Conservation (phyloP, 2,797 vertebrate species). For the Falco columbarius region DNA sequence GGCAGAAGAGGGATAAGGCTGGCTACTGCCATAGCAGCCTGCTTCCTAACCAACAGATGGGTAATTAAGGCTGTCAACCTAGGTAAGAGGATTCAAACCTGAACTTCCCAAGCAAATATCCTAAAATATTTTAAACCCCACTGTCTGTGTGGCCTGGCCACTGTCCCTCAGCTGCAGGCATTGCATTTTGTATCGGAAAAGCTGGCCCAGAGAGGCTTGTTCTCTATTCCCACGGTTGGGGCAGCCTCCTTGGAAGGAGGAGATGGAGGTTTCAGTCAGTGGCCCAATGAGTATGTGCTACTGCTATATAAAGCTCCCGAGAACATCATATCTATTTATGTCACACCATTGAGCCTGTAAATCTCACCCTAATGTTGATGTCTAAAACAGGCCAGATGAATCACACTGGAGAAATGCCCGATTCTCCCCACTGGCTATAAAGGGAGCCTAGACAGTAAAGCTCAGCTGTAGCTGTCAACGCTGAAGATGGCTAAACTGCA, state of each 20-base stretch:
- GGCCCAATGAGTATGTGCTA: neutral
- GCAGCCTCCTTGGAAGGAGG: neutral
- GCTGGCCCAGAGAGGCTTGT: neutral
- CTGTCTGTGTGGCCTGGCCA: neutral
- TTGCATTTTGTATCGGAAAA: neutral
- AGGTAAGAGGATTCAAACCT: neutral
- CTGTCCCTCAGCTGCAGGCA: neutral
- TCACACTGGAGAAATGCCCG: slow-evolving; percentile 49
- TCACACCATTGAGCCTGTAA: slow-evolving; percentile 41
- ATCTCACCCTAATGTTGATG: slow-evolving; percentile 36
- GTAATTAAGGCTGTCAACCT: neutral
- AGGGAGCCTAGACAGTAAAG: neutral
- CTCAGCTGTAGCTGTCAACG: slow-evolving; percentile 4
- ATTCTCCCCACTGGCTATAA: neutral
- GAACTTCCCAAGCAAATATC: neutral
- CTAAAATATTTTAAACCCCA: neutral
- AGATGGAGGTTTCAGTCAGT: neutral
- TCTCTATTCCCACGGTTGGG: neutral
- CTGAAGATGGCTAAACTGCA: neutral
- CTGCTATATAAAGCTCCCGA: slow-evolving; percentile 50
- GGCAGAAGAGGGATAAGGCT: neutral
- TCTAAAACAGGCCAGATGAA: slow-evolving; percentile 54
- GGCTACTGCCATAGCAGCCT: neutral
- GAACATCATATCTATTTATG: slow-evolving; percentile 46
- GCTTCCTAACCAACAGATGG: neutral